These are phyloP conservation scores for Zygogramma bicolorata DNA, from an alignment of 2,888 invertebrate genomes.

Conservation along the genomic window DNA sequence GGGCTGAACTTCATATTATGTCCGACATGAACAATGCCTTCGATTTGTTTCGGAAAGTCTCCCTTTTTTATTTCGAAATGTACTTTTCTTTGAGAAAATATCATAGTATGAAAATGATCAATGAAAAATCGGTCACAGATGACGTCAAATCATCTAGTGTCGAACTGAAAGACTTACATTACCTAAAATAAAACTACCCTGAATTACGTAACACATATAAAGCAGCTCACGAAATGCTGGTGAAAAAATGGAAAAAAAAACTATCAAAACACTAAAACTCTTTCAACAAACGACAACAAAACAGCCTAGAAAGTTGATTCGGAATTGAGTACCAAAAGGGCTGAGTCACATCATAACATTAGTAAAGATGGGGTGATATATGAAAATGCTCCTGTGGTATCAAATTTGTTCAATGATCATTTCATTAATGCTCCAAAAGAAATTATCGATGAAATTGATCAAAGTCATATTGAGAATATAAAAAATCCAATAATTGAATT, in stretches of 20 bases:
- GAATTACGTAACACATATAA: neutral
- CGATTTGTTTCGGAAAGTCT: neutral
- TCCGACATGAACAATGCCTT: neutral
- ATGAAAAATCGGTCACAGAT: neutral
- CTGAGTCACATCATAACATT: too few relatives aligned
- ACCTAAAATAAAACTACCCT: neutral
- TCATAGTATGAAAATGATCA: neutral
- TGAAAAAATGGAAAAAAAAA: neutral
- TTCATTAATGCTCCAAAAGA: slow-evolving; percentile 4
- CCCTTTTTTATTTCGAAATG: neutral
- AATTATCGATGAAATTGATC: neutral
- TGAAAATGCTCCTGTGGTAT: neutral
- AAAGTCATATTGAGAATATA: neutral
- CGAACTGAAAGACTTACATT: neutral
- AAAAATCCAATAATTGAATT: neutral
- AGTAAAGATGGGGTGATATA: too few relatives aligned
- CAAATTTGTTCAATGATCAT: neutral
- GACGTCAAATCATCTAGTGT: neutral
- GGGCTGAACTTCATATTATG: neutral
- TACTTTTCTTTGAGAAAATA: neutral
- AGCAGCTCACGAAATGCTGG: neutral
- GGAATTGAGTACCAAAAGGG: neutral
- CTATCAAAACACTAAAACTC: neutral
- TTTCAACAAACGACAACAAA: neutral
- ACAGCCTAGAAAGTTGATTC: neutral